Evolutionary conservation across 2,888 invertebrate species (phyloP).

Genomic region (Agonopterix subpropinquella): DNA sequence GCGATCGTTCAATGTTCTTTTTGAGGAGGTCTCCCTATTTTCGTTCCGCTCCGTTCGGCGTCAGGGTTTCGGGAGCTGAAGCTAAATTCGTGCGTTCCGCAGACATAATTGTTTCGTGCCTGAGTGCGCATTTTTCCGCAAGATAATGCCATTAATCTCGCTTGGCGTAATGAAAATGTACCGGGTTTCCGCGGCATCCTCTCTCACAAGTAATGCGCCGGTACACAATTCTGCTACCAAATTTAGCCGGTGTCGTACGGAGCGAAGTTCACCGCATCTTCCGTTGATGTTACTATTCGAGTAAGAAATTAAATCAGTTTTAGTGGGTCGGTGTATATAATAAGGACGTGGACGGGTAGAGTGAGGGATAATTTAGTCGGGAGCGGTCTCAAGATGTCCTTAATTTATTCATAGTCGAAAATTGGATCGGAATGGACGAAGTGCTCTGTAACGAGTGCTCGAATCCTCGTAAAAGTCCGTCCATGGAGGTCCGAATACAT

Average conservation of each 20-base stretch:
- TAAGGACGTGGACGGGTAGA: constrained; percentile 15
- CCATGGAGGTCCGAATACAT: constrained; percentile 25
- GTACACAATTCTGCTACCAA: constrained; percentile 36
- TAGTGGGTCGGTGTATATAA: constrained; percentile 15
- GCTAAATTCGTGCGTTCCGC: constrained; percentile 21
- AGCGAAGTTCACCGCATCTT: constrained; percentile 17
- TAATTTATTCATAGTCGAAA: constrained; percentile 52
- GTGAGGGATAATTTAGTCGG: constrained; percentile 19
- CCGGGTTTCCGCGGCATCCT: constrained; percentile 28
- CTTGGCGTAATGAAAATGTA: constrained; percentile 55
- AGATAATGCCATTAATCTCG: constrained; percentile 63
- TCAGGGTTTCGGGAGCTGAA: constrained; percentile 20
- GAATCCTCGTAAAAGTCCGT: constrained; percentile 26
- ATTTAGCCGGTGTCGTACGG: constrained; percentile 31
- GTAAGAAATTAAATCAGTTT: constrained; percentile 40
- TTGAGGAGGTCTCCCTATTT: constrained; percentile 33
- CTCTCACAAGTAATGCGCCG: constrained; percentile 24
- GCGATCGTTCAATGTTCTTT: constrained; percentile 40
- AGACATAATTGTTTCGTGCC: constrained; percentile 53
- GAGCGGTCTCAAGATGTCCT: constrained; percentile 17
- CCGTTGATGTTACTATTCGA: constrained; percentile 22
- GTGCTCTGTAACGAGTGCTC: constrained; percentile 15
- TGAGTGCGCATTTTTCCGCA: constrained; percentile 54
- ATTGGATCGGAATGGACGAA: constrained; percentile 37
- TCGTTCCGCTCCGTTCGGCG: constrained; percentile 39